These are phyloP conservation scores for Dendrocopos noguchii DNA, from an alignment of 2,113 vertebrate species.

Conservation along the genomic window DNA sequence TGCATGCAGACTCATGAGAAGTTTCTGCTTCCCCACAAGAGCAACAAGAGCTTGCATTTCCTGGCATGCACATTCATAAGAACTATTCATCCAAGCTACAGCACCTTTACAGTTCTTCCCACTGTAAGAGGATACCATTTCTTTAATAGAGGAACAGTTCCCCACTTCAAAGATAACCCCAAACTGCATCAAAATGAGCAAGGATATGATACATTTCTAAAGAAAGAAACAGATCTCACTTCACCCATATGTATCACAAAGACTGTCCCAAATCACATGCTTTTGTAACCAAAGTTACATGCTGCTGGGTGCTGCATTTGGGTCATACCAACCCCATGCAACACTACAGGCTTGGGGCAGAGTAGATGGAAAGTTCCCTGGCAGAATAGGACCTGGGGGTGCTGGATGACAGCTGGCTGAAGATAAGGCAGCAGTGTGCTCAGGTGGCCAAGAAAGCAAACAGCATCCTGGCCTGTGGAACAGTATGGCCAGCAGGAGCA, in stretches of 20 bases:
- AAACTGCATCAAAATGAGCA: not conserved
- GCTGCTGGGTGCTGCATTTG: not conserved
- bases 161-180: not conserved
- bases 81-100: not conserved
- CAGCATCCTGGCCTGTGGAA: too few species aligned
- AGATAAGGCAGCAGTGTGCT: too few species aligned
- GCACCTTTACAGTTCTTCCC: not conserved
- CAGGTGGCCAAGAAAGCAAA: too few species aligned
- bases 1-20: not conserved
- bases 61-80: not conserved
- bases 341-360: too few species aligned
- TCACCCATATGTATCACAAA: not conserved
- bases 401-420: too few species aligned
- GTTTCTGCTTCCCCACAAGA: not conserved
- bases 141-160: not conserved
- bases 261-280: not conserved
- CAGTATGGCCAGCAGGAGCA: too few species aligned
- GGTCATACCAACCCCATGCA: too few species aligned
- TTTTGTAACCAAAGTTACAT: not conserved
- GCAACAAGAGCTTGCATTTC: not conserved
- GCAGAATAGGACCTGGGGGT: too few species aligned
- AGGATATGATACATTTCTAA: not conserved
- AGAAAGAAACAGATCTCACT: not conserved
- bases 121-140: not conserved
- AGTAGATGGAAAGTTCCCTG: too few species aligned